These are phyloP conservation scores for Cranoglanis bouderius DNA, from an alignment of 2,113 vertebrate species.

Conservation along the genomic window DNA sequence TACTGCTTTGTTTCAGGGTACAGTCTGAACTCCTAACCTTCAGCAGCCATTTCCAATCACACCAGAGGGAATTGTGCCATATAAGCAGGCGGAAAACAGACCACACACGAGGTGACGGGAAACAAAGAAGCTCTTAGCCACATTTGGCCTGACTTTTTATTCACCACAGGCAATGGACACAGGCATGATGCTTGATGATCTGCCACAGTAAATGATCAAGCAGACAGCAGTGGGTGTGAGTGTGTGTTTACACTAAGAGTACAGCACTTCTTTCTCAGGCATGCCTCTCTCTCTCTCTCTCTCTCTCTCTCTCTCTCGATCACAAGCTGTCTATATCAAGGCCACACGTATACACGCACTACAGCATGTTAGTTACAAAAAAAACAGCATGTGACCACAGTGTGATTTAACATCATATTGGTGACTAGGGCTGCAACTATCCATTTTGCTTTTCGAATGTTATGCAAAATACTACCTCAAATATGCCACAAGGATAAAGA, in stretches of 20 bases:
- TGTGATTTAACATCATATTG: background rate
- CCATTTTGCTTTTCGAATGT: background rate
- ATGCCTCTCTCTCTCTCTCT: conserved; percentile 17
- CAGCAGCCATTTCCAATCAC: background rate
- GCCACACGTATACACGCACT: background rate
- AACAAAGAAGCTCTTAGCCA: conserved; percentile 54
- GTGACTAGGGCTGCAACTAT: background rate
- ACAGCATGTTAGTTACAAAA: background rate
- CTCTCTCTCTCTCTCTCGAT: conserved; percentile 1
- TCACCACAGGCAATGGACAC: conserved; percentile 55
- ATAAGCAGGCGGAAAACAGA: conserved; percentile 9
- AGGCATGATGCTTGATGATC: conserved; percentile 65
- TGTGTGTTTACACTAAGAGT: conserved; percentile 39
- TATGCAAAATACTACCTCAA: background rate
- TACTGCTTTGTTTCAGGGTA: background rate
- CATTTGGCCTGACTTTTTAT: conserved; percentile 60
- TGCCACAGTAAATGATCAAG: conserved; percentile 69
- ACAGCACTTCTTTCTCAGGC: conserved; percentile 25
- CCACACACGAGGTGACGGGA: conserved; percentile 36
- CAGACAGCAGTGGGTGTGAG: conserved; percentile 24
- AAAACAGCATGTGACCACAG: background rate
- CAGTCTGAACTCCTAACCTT: conserved; percentile 5
- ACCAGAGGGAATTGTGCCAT: conserved; percentile 5
- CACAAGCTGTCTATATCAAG: conserved; percentile 19
- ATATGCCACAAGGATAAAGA: background rate